Conservation (phyloP, 2,113 vertebrate species). For the Artemisiospiza belli region DNA sequence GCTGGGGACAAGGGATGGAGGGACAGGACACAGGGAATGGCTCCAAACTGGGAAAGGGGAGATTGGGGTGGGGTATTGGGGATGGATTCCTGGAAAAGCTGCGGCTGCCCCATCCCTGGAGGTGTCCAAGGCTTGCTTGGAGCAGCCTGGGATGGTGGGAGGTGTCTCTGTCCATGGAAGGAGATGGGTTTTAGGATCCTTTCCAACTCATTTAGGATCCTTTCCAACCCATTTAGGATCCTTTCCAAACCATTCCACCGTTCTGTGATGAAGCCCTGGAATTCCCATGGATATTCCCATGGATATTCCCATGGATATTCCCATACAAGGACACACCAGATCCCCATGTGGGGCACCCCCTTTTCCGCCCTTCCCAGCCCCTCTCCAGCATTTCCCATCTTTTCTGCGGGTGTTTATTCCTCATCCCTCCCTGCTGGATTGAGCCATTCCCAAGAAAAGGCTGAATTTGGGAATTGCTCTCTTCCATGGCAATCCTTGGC, state of each 20-base stretch:
- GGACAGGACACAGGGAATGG: not conserved
- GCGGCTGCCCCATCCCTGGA: not conserved
- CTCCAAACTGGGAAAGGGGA: not conserved
- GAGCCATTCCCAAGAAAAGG: not conserved
- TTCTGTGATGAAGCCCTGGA: not conserved
- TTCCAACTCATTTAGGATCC: not conserved
- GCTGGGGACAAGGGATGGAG: not conserved
- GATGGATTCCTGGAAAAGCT: not conserved
- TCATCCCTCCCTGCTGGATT: not conserved
- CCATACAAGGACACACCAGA: fast-evolving
- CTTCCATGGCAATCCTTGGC: not conserved
- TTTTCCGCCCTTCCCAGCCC: not conserved
- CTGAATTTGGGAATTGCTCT: not conserved
- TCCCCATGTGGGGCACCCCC: not conserved
- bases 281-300: fast-evolving
- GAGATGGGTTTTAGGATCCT: fast-evolving
- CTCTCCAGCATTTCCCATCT: not conserved
- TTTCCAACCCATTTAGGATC: not conserved
- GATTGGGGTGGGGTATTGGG: not conserved
- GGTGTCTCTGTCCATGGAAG: not conserved
- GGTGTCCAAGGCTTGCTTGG: fast-evolving
- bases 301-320: not conserved
- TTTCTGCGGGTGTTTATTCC: not conserved
- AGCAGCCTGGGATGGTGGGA: not conserved
- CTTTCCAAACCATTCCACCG: not conserved